phyloP scores from a whole-genome alignment of 2,797 vertebrate genomes.

The Dicrostonyx torquatus region DNA sequence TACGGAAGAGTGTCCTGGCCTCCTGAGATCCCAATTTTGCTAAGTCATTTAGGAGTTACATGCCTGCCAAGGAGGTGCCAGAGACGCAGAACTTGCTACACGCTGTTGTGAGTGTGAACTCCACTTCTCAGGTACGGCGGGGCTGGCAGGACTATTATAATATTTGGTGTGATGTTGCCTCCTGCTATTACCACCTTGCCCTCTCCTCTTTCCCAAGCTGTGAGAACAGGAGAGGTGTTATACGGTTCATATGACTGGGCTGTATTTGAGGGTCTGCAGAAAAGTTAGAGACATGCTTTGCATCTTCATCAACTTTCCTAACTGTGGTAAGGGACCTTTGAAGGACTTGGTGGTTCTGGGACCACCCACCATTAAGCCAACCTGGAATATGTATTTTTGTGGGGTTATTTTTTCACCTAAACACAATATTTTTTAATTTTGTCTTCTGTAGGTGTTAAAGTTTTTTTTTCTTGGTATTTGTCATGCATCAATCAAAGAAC shows the following conservation, averaged over 20 bases:
- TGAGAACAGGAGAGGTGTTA: conserved; percentile 85
- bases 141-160: conserved; percentile 85
- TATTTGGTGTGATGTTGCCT: conserved; percentile 87
- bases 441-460: background rate
- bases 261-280: conserved; percentile 66
- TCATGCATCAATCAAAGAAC: background rate
- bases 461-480: conserved; percentile 32
- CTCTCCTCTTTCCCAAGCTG: conserved; percentile 83
- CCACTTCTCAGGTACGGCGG: conserved; percentile 86
- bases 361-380: conserved; percentile 31
- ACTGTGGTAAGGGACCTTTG: background rate
- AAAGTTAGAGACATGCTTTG: conserved; percentile 52
- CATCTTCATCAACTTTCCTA: conserved; percentile 21
- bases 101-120: conserved; percentile 83
- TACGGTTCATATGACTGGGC: conserved; percentile 82
- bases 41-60: conserved; percentile 76
- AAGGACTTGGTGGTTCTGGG: background rate
- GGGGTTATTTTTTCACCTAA: background rate
- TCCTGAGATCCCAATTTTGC: conserved; percentile 80
- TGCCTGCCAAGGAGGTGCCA: conserved; percentile 79
- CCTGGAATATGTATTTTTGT: background rate
- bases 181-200: conserved; percentile 84
- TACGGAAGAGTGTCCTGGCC: conserved; percentile 38
- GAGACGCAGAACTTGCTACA: conserved; percentile 74
- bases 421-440: background rate